phyloP scores from a whole-genome alignment of 2,888 invertebrate genomes.

The Synanthedon myopaeformis region DNA sequence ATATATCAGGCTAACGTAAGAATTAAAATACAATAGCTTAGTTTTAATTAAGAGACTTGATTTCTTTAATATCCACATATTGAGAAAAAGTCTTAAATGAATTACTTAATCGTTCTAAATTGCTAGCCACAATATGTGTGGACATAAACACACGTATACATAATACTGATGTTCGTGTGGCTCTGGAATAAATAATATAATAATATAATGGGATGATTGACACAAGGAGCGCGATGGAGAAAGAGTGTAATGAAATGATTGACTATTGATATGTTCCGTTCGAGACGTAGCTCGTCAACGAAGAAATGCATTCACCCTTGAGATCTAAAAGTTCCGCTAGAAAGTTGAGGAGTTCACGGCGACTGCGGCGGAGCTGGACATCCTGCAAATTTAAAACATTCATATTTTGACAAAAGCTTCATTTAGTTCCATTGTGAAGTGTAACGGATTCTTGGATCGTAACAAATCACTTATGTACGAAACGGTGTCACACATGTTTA shows the following conservation, averaged over 20 bases:
- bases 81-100: no score
- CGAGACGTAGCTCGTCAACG: neutral
- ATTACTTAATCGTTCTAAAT: no score
- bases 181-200: neutral
- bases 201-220: neutral
- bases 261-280: neutral
- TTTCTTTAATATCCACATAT: no score
- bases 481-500: conserved; percentile 23
- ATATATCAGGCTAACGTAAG: no score
- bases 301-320: conserved; percentile 14
- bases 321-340: conserved; percentile 29
- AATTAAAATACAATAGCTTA: no score
- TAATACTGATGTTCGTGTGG: neutral
- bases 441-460: conserved; percentile 34
- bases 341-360: conserved; percentile 25
- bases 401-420: conserved; percentile 6
- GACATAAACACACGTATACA: neutral
- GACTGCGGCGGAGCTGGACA: conserved; percentile 62
- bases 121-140: no score
- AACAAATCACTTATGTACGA: conserved; percentile 29
- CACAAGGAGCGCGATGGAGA: neutral
- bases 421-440: conserved; percentile 27
- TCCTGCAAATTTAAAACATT: conserved; percentile 43
- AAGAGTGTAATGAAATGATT: neutral
- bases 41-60: no score